Percentiles rank a stretch among this genome's conserved stretches.
These are phyloP conservation scores for Rhineura floridana DNA, from an alignment of 2,113 vertebrate genomes.

Conservation along the genomic window DNA sequence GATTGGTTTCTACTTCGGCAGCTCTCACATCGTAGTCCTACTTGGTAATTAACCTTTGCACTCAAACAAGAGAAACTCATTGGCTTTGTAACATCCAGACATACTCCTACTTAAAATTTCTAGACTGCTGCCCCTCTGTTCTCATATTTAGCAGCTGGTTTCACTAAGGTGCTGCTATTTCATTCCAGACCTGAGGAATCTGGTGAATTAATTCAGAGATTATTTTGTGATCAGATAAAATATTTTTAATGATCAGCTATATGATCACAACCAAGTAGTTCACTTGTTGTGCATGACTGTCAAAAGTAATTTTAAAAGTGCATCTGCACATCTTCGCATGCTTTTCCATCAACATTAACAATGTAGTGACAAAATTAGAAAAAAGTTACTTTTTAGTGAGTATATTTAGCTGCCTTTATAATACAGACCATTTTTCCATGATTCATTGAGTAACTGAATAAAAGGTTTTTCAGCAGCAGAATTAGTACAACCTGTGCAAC, in stretches of 20 bases:
- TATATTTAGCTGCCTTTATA: slow-evolving; percentile 41
- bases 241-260: background rate
- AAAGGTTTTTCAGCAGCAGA: slow-evolving; percentile 31
- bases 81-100: background rate
- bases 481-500: slow-evolving; percentile 37
- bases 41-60: background rate
- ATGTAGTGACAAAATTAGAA: slow-evolving; percentile 6
- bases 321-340: background rate
- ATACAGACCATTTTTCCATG: slow-evolving; percentile 19
- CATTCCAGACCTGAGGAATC: background rate
- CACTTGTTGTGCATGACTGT: background rate
- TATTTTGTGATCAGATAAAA: background rate
- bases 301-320: background rate
- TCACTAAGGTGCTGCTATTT: background rate
- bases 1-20: background rate
- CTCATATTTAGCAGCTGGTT: background rate
- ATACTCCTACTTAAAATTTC: background rate
- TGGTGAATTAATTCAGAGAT: background rate
- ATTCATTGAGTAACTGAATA: slow-evolving; percentile 60
- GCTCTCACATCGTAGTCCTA: background rate
- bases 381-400: slow-evolving; percentile 45
- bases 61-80: background rate
- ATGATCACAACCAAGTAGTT: background rate
- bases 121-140: background rate
- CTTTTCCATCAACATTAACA: background rate